Conservation (phyloP, 1,140 invertebrate genomes). For the Atta texana region DNA sequence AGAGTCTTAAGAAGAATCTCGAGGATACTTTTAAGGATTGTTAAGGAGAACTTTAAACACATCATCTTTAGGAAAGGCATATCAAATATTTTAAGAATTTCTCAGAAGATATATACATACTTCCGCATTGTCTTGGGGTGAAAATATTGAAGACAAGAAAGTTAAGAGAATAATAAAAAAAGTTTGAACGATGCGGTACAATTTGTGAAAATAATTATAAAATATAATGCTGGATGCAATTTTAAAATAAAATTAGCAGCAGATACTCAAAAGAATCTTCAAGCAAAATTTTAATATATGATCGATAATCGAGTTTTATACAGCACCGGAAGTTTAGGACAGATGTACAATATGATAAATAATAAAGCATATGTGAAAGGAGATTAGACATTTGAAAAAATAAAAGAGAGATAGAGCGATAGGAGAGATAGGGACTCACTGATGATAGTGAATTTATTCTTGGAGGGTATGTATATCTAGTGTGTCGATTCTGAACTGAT, state of each 20-base stretch:
- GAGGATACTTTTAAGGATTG: not conserved
- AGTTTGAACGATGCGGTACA: not conserved
- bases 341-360: not conserved
- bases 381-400: constrained; percentile 13
- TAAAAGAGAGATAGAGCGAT: not conserved
- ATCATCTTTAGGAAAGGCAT: not conserved
- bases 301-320: not conserved
- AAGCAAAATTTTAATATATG: not conserved
- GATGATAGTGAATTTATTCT: constrained; percentile 24
- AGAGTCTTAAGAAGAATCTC: constrained; percentile 6
- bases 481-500: constrained; percentile 9
- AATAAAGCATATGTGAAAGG: not conserved
- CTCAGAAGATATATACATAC: not conserved
- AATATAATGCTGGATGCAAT: not conserved
- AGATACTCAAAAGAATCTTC: not conserved
- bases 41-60: not conserved
- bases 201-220: constrained; percentile 17
- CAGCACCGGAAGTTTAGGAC: not conserved
- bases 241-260: not conserved
- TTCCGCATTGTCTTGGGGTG: not conserved
- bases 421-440: not conserved
- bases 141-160: not conserved
- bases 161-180: not conserved
- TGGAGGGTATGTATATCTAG: constrained; percentile 25
- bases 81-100: constrained; percentile 21